Percentiles rank a stretch among this genome's conserved stretches.
These are phyloP conservation scores for Nebria salina DNA, from an alignment of 2,888 invertebrate species.

Conservation along the genomic window DNA sequence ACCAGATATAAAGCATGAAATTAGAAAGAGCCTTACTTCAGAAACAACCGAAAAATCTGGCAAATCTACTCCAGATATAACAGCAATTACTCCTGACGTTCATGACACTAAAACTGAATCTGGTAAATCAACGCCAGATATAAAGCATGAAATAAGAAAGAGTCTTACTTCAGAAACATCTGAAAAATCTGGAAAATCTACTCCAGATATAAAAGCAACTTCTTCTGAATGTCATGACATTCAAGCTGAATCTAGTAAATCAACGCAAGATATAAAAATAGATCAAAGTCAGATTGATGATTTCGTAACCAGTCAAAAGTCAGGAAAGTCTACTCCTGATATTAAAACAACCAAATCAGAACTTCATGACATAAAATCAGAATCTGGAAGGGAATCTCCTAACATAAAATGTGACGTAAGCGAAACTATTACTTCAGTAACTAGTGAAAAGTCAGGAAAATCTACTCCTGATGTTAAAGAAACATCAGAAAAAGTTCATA, in stretches of 20 bases:
- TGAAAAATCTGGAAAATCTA: constrained; percentile 63
- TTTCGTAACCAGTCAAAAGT: constrained; percentile 48
- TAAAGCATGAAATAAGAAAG: neutral
- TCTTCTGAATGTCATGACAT: constrained; percentile 49
- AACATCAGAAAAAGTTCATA: constrained; percentile 58
- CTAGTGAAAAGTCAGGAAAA: constrained; percentile 64
- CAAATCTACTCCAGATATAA: constrained; percentile 35
- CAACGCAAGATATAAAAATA: constrained; percentile 44
- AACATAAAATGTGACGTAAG: constrained; percentile 48
- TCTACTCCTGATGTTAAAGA: constrained; percentile 62
- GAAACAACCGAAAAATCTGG: neutral
- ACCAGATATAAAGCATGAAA: neutral
- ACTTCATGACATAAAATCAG: constrained; percentile 18
- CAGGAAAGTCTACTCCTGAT: neutral
- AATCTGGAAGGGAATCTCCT: constrained; percentile 48
- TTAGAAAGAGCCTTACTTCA: constrained; percentile 56
- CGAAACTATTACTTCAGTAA: constrained; percentile 57
- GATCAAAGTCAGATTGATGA: neutral
- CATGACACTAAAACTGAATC: neutral
- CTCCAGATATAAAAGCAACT: constrained; percentile 48
- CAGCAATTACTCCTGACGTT: constrained; percentile 25
- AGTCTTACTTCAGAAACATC: constrained; percentile 52
- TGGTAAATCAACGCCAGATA: constrained; percentile 16
- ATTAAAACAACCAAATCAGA: constrained; percentile 4
- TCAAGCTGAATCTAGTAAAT: constrained; percentile 18